These are phyloP conservation scores for Philonicus albiceps DNA, from an alignment of 2,888 invertebrate genomes.

Conservation along the genomic window DNA sequence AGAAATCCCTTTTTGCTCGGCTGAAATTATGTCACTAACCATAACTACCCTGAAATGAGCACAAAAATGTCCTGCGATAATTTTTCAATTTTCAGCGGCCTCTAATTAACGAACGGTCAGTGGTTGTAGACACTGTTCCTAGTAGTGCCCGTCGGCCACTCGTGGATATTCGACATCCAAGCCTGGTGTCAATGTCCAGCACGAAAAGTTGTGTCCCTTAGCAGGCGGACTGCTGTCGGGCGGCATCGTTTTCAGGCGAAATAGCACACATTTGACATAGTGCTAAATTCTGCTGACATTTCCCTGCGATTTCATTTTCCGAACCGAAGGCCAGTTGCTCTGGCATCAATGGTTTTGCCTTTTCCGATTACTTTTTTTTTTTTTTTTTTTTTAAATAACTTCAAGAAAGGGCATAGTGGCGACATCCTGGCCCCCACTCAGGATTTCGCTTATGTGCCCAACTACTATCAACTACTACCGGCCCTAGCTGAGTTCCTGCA, in stretches of 20 bases:
- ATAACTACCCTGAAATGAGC: neutral
- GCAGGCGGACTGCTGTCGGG: neutral
- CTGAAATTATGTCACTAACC: neutral
- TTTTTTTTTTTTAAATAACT: neutral
- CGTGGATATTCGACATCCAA: neutral
- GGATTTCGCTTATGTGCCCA: neutral
- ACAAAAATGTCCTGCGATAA: neutral
- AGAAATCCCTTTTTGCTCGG: neutral
- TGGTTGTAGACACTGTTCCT: neutral
- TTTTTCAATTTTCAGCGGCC: neutral
- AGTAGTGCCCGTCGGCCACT: neutral
- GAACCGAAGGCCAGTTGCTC: neutral
- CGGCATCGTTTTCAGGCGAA: neutral
- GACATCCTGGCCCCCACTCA: neutral
- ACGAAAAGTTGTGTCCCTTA: neutral
- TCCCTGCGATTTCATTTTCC: constrained; percentile 6
- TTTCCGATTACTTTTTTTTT: neutral
- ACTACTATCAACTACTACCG: neutral
- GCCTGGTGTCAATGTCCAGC: neutral
- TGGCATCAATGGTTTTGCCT: neutral
- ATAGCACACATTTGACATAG: constrained; percentile 25
- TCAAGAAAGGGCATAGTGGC: neutral
- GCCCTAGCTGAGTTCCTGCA: neutral
- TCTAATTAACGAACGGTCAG: neutral
- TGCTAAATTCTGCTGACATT: constrained; percentile 35